Conservation (phyloP, 30 jellyfish, hydroid and myxozoan genomes). For the Hydra vulgaris region DNA sequence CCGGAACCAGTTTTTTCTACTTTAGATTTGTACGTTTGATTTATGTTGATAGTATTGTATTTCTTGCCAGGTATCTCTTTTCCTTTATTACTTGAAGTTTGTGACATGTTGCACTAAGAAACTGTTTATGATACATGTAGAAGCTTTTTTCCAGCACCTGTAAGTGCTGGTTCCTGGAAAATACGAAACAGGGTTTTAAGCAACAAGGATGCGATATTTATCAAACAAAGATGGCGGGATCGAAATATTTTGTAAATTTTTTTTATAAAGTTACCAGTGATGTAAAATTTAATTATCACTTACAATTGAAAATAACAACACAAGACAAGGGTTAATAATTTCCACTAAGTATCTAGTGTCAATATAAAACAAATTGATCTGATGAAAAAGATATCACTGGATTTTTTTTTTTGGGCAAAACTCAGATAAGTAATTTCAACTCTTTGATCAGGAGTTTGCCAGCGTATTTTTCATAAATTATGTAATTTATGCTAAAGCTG, state of each 20-base stretch:
- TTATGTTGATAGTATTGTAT: conserved; percentile 77
- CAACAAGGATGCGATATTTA: conserved; percentile 26
- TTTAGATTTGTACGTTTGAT: conserved; percentile 77
- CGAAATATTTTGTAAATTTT: conserved; percentile 18
- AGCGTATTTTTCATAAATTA: not conserved
- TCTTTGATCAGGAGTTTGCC: not conserved
- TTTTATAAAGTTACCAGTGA: not conserved
- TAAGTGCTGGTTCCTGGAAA: conserved; percentile 90
- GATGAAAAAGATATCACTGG: conserved; percentile 15
- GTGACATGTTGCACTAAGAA: conserved; percentile 87
- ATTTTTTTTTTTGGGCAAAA: not conserved
- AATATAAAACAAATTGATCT: not conserved
- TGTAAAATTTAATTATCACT: not conserved
- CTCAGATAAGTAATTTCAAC: not conserved
- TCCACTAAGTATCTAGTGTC: not conserved
- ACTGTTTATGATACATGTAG: conserved; percentile 85
- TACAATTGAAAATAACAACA: not conserved
- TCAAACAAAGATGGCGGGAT: conserved; percentile 70
- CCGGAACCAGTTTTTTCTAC: conserved; percentile 85
- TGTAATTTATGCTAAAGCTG: not conserved
- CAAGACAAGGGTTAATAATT: not conserved
- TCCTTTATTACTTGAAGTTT: conserved; percentile 83
- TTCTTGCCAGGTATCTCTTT: conserved; percentile 77
- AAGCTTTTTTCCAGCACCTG: conserved; percentile 62
- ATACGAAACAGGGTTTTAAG: conserved; percentile 16